phyloP scores from a whole-genome alignment of 2,797 vertebrate species.

The Myotis vivesi region DNA sequence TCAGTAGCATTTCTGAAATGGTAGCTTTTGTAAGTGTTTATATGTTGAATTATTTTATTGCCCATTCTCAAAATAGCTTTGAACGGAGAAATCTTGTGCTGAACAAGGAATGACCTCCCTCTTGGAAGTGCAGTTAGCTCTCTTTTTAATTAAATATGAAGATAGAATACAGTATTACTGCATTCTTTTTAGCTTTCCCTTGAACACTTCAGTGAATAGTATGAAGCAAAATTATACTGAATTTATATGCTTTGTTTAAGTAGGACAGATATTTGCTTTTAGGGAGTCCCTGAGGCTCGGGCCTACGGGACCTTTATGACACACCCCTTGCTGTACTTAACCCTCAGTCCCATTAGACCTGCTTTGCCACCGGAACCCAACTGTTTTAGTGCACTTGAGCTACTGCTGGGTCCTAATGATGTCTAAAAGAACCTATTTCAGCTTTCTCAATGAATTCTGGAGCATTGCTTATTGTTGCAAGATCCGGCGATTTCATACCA shows the following conservation, averaged over 20 bases:
- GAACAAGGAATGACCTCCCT: conserved; percentile 23
- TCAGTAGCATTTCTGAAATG: conserved; percentile 6
- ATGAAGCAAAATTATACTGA: conserved; percentile 56
- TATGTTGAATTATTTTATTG: neutral
- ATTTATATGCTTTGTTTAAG: conserved; percentile 64
- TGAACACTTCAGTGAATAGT: neutral
- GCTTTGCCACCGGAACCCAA: conserved; percentile 66
- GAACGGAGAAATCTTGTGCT: neutral
- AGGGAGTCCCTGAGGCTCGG: neutral
- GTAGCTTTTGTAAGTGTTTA: neutral
- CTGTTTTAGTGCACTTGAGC: conserved; percentile 68
- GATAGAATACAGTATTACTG: neutral
- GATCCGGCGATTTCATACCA: neutral
- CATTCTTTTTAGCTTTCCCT: conserved; percentile 35
- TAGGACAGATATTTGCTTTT: conserved; percentile 51
- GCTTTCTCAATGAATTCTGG: conserved; percentile 1
- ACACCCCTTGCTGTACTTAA: conserved; percentile 71
- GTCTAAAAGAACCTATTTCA: conserved; percentile 57
- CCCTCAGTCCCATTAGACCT: conserved; percentile 46
- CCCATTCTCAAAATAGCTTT: conserved; percentile 50
- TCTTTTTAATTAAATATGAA: conserved; percentile 59
- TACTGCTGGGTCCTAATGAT: conserved; percentile 64
- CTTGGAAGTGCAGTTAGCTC: conserved; percentile 21
- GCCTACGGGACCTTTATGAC: conserved; percentile 18
- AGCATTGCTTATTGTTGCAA: neutral